Conservation (phyloP, 2,797 vertebrate species). For the Pelobates cultripes region DNA sequence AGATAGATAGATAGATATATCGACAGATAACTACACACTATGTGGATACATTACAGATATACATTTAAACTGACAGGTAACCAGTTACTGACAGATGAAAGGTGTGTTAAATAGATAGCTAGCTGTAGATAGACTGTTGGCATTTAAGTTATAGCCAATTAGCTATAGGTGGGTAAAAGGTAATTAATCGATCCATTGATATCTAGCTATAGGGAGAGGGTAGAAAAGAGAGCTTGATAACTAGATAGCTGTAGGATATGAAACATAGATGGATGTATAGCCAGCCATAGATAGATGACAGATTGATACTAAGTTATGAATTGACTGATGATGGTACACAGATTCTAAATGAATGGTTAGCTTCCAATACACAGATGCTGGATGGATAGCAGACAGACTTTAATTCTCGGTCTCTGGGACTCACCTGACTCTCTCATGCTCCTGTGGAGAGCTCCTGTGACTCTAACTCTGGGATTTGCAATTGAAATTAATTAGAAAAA, state of each 20-base stretch:
- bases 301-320: neutral
- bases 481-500: neutral
- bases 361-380: neutral
- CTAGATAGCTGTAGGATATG: neutral
- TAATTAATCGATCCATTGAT: neutral
- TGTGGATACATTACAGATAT: neutral
- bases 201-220: conserved; percentile 1
- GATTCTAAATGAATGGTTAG: neutral
- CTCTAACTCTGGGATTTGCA: conserved; percentile 12
- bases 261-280: neutral
- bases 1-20: conserved; percentile 40
- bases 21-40: neutral
- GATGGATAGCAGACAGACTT: neutral
- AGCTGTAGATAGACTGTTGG: neutral
- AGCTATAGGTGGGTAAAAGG: neutral
- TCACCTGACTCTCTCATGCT: conserved; percentile 25
- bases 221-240: neutral
- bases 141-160: neutral
- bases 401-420: neutral
- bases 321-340: neutral
- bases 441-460: neutral
- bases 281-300: neutral
- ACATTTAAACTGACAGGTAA: neutral
- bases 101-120: no score
- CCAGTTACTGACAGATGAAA: no score